Percentiles rank a stretch among this genome's conserved stretches.
Evolutionary conservation across 2,888 invertebrate species (phyloP).

Genomic region (Erynnis tages): DNA sequence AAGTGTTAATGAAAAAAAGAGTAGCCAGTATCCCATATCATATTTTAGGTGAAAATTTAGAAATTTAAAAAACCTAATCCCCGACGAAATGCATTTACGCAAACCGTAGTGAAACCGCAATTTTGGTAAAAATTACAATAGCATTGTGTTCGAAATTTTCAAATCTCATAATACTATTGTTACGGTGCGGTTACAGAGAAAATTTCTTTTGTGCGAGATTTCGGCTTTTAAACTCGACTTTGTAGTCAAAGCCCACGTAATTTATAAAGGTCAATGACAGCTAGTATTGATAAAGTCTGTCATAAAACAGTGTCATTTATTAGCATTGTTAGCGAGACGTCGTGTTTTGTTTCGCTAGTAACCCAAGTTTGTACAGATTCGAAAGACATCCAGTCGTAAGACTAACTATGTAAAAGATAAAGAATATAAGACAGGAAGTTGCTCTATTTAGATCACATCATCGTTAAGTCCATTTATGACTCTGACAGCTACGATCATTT

Average conservation of each 20-base stretch:
- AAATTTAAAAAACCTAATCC: neutral
- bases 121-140: conserved; percentile 22
- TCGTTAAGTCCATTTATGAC: no score
- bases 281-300: neutral
- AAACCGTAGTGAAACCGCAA: conserved; percentile 18
- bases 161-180: conserved; percentile 27
- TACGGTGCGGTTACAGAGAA: conserved; percentile 16
- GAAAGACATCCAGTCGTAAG: no score
- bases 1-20: no score
- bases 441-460: no score
- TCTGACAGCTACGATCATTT: no score
- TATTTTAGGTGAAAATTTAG: neutral
- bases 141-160: conserved; percentile 21
- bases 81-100: conserved; percentile 3
- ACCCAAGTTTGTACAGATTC: no score
- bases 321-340: neutral
- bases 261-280: conserved; percentile 11
- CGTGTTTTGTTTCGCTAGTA: no score
- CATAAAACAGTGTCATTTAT: neutral
- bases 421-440: no score
- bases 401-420: no score
- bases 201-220: conserved; percentile 18
- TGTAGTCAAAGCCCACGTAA: conserved; percentile 8
- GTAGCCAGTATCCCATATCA: no score
- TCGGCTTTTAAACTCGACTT: conserved; percentile 8